A percentile compares a stretch with the other conserved stretches of the same genome.
phyloP scores from a whole-genome alignment of 2,797 vertebrate species.

The Remorina albescens region DNA sequence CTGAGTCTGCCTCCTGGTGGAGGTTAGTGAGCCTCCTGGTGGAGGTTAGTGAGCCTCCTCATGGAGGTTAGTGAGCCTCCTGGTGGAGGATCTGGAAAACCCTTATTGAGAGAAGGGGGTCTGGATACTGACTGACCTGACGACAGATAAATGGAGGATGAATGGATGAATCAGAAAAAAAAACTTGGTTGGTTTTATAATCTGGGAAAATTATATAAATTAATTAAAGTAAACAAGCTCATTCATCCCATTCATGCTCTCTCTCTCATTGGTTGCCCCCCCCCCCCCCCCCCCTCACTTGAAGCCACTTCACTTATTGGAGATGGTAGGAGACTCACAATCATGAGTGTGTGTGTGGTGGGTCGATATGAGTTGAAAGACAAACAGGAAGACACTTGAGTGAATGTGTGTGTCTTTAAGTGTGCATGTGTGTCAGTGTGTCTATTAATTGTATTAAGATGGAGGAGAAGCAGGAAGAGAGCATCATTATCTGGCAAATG shows the following conservation, averaged over 20 bases:
- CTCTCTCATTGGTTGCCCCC: not conserved
- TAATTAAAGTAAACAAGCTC: constrained; percentile 11
- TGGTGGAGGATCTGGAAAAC: too few relatives aligned
- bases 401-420: constrained; percentile 22
- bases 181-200: too few relatives aligned
- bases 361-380: constrained; percentile 54
- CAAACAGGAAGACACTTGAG: constrained; percentile 68
- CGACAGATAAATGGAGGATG: too few relatives aligned
- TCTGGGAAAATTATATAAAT: too few relatives aligned
- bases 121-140: too few relatives aligned
- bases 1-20: too few relatives aligned
- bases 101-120: too few relatives aligned
- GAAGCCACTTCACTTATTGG: constrained; percentile 30
- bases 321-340: not conserved
- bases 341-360: not conserved
- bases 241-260: not conserved
- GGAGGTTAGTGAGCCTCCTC: too few relatives aligned
- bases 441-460: constrained; percentile 54
- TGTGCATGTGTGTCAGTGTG: constrained; percentile 37
- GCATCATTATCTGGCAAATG: constrained; percentile 56
- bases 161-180: too few relatives aligned
- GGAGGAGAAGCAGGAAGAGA: constrained; percentile 59
- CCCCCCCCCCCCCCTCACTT: not conserved
- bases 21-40: too few relatives aligned
- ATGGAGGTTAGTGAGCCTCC: too few relatives aligned